Conservation (phyloP, 2,888 invertebrate species). For the Drosophila nr. perissopoda region DNA sequence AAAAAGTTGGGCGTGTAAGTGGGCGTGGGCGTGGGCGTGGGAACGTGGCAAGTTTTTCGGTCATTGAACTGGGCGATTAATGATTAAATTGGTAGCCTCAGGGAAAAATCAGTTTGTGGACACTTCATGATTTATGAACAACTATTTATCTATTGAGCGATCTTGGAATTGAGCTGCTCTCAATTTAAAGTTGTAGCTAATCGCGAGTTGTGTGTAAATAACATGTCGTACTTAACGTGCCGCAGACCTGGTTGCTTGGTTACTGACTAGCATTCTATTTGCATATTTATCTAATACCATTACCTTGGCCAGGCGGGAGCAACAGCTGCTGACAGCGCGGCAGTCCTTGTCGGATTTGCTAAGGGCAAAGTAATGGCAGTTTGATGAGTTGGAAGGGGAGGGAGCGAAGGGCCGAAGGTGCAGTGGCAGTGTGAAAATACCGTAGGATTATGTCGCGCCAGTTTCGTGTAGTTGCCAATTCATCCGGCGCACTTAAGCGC, state of each 20-base stretch:
- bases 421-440: constrained; percentile 71
- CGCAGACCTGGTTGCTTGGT: constrained; percentile 28
- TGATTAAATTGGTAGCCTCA: constrained; percentile 11
- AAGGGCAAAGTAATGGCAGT: constrained; percentile 56
- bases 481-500: constrained; percentile 35
- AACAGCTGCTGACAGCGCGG: constrained; percentile 63
- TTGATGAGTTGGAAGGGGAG: constrained; percentile 52
- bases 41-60: constrained; percentile 23
- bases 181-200: constrained; percentile 52
- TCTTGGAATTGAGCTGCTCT: constrained; percentile 20
- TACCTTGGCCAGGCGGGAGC: constrained; percentile 53
- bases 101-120: constrained; percentile 6
- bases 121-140: constrained; percentile 59
- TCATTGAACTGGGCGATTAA: constrained; percentile 50
- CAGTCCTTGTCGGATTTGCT: constrained; percentile 65
- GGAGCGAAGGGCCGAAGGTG: constrained; percentile 59
- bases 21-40: background rate
- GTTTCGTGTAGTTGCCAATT: constrained; percentile 50
- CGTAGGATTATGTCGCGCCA: constrained; percentile 65
- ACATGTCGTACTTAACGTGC: constrained; percentile 60
- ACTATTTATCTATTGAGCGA: background rate
- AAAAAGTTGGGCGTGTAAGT: constrained; percentile 17
- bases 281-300: constrained; percentile 75
- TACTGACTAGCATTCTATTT: constrained; percentile 64
- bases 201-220: constrained; percentile 50